Evolutionary conservation across 1,140 invertebrate genomes (phyloP), one percentile per base, ranked within the genome.

Genomic region (Drosophila subpulchrella): DNA sequence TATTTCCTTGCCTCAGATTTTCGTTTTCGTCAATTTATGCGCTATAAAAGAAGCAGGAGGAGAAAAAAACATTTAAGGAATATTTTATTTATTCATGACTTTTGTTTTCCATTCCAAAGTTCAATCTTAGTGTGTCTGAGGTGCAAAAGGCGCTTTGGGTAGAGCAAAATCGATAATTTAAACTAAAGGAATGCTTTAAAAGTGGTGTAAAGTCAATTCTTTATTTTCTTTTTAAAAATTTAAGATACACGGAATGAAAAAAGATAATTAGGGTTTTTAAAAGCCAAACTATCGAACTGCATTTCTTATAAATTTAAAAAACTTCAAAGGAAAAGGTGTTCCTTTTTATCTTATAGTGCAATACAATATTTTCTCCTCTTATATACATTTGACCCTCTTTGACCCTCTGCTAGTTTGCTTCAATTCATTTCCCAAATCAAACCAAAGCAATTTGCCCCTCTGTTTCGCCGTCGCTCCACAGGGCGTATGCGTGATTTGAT

Each of bases 1-100:
- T 81, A 72, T 86, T 81, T 86, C 66, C 48, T 46, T 70, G 75
- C 72, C 71, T 74, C 79, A 83, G 83, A 89, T 89, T 86, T 86
- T 62, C 70, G 54, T 73, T 83, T 79, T 72, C 38, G 39, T 67
- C 78, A 85, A 86, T 86, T 83, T 86, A 86, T 86, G 83, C 75
- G 63, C 72, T 58, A 86, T 88, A 83, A 88, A 83, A n/a, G n/a
- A 73, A 42, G 38, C 30, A 7, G 38, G 39, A 42, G 56, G 56
- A 51, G 76, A 78, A 61, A 71, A 70, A 72, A 71, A 56, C 32
- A 17, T 70, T 75, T 70, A 58, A 24, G 42, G 42, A 48, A 34
- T 85, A 56, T 66, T 85, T 85, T 78, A 85, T 48, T 78, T 81
- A 86, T 81, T 81, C 74, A 81, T 78, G 74, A 78, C 63, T 78